Conservation (phyloP, 2,113 vertebrate species). For the Ophiodon elongatus region DNA sequence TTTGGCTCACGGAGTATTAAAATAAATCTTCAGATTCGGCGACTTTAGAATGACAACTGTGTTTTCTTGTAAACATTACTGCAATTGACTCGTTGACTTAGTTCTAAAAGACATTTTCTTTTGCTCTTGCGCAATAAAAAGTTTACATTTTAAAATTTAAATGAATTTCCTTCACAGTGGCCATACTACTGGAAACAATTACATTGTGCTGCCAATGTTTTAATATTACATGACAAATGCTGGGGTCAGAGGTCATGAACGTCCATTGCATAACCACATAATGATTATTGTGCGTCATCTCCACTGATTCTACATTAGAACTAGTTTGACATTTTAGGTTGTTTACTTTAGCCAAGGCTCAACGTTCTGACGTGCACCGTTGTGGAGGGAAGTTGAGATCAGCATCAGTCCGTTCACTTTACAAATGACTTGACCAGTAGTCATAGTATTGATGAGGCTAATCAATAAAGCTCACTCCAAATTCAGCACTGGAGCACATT, state of each 20-base stretch:
- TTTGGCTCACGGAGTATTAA: background rate
- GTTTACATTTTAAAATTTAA: too few relatives aligned
- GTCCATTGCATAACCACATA: background rate
- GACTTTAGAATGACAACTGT: too few relatives aligned
- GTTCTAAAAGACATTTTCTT: background rate
- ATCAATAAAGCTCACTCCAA: conserved; percentile 1
- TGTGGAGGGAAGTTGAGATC: too few relatives aligned
- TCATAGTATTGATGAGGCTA: background rate
- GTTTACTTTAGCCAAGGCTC: background rate
- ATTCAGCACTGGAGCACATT: background rate
- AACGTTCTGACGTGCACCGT: too few relatives aligned
- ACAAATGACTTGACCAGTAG: background rate
- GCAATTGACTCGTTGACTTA: too few relatives aligned
- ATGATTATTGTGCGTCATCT: too few relatives aligned
- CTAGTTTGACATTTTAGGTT: background rate
- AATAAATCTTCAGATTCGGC: too few relatives aligned
- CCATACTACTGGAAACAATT: background rate
- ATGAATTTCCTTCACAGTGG: background rate
- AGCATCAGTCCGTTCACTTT: too few relatives aligned
- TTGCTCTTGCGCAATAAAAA: background rate
- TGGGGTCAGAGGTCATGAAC: background rate
- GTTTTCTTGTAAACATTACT: background rate
- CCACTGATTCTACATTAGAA: background rate
- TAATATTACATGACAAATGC: background rate
- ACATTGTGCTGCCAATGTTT: background rate